Evolutionary conservation across 2,888 invertebrate genomes (phyloP).

Genomic region (Cenopis cana): DNA sequence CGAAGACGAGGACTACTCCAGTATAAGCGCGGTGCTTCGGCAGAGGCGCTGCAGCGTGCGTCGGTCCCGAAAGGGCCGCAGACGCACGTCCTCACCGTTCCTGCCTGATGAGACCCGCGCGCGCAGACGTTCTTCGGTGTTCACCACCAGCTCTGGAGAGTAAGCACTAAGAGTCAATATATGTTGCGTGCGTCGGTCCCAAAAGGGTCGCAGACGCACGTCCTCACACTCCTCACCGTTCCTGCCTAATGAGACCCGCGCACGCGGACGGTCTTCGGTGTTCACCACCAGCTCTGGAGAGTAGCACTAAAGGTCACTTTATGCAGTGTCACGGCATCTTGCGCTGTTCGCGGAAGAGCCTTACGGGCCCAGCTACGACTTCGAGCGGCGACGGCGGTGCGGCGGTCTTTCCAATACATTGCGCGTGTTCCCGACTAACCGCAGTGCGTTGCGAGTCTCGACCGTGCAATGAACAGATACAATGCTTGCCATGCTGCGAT

Average conservation of each 20-base stretch:
- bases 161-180: slow-evolving; percentile 74
- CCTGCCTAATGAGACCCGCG: slow-evolving; percentile 68
- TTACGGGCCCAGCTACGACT: too few relatives aligned
- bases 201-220: slow-evolving; percentile 79
- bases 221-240: slow-evolving; percentile 86
- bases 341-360: too few relatives aligned
- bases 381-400: too few relatives aligned
- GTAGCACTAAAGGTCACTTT: slow-evolving; percentile 84
- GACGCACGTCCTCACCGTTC: slow-evolving; percentile 86
- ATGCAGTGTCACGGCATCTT: too few relatives aligned
- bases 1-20: slow-evolving; percentile 95
- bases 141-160: slow-evolving; percentile 95
- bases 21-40: slow-evolving; percentile 92
- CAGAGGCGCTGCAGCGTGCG: slow-evolving; percentile 91
- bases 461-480: too few relatives aligned
- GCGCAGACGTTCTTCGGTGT: slow-evolving; percentile 83
- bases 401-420: too few relatives aligned
- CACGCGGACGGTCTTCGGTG: too few relatives aligned
- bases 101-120: slow-evolving; percentile 71
- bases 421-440: too few relatives aligned
- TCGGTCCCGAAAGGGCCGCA: slow-evolving; percentile 87
- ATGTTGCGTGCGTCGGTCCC: too few relatives aligned
- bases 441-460: too few relatives aligned
- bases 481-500: too few relatives aligned
- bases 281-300: slow-evolving; percentile 94